These are phyloP conservation scores for Lithophane socia DNA, from an alignment of 2,888 invertebrate species.

Conservation along the genomic window DNA sequence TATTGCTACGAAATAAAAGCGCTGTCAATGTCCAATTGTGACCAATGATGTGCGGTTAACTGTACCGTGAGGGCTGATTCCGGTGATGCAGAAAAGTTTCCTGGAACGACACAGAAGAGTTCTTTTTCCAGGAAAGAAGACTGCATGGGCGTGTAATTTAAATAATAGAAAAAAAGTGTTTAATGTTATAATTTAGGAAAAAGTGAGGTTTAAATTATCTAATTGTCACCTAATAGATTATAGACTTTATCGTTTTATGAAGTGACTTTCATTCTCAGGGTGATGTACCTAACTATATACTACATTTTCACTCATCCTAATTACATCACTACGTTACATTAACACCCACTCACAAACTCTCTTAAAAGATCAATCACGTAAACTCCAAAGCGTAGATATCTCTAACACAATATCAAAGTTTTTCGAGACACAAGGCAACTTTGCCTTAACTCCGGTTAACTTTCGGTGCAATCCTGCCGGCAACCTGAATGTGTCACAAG, in stretches of 20 bases:
- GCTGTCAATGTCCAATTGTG: neutral
- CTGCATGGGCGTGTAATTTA: neutral
- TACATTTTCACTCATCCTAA: neutral
- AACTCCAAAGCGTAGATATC: constrained; percentile 59
- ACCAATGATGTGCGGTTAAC: neutral
- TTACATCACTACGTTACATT: neutral
- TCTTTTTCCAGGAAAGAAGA: neutral
- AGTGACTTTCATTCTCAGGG: too few relatives aligned
- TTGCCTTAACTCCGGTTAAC: constrained; percentile 61
- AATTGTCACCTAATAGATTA: too few relatives aligned
- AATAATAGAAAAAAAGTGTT: neutral
- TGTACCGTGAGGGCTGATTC: neutral
- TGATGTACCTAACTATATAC: neutral
- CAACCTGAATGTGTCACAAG: constrained; percentile 66
- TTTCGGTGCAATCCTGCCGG: constrained; percentile 61
- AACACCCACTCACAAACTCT: constrained; percentile 14
- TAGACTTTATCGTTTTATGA: too few relatives aligned
- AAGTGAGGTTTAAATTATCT: too few relatives aligned
- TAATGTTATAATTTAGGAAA: neutral
- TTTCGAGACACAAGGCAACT: constrained; percentile 57
- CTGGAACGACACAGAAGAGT: neutral
- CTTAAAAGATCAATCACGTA: constrained; percentile 57
- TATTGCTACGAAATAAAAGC: neutral
- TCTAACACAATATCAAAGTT: constrained; percentile 62
- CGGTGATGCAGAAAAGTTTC: neutral